A percentile compares a stretch with the other conserved stretches of the same genome.
These are phyloP conservation scores for Acanthosepion pharaonis DNA, from an alignment of 2,888 invertebrate species.

Conservation along the genomic window DNA sequence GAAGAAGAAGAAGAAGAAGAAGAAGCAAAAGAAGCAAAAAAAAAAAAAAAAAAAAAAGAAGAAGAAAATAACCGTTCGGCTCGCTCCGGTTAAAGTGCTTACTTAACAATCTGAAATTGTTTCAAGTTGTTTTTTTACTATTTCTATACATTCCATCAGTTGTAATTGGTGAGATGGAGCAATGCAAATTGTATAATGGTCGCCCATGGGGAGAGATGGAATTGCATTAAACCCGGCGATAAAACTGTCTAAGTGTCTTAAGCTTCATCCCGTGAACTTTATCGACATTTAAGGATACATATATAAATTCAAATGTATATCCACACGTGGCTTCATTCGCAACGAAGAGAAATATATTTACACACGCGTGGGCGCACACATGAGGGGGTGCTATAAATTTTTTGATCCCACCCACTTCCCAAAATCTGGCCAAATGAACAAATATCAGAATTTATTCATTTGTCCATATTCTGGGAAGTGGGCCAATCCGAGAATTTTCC, in stretches of 20 bases:
- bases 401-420: too few species aligned
- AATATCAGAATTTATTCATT: too few species aligned
- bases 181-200: constrained; percentile 21
- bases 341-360: background rate
- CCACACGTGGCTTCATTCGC: background rate
- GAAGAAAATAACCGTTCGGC: background rate
- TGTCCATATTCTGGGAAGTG: too few species aligned
- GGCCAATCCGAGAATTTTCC: too few species aligned
- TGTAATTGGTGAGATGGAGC: background rate
- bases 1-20: background rate
- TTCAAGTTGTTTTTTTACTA: background rate
- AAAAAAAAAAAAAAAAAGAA: background rate
- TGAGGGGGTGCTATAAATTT: background rate
- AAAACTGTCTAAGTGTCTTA: constrained; percentile 13
- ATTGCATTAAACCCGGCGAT: constrained; percentile 22
- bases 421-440: too few species aligned
- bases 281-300: background rate
- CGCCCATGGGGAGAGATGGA: constrained; percentile 14
- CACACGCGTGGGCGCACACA: background rate
- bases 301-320: background rate
- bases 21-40: background rate
- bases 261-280: background rate
- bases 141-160: constrained; percentile 13
- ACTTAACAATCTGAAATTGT: constrained; percentile 33
- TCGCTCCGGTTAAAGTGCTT: background rate